phyloP scores from a whole-genome alignment of 2,797 vertebrate species.

The Iguana delicatissima region DNA sequence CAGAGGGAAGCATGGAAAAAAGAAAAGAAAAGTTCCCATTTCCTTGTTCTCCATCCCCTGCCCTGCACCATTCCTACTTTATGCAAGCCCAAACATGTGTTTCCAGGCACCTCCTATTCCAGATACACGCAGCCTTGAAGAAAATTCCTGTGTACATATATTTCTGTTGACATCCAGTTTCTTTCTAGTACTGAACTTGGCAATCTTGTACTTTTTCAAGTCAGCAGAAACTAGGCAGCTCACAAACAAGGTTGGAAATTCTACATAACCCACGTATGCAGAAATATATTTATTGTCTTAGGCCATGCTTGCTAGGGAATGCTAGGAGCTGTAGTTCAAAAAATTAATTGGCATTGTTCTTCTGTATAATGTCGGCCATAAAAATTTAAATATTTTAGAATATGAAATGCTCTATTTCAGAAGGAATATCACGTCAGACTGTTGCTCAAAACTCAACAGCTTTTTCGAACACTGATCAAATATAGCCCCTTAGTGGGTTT shows the following conservation, averaged over 20 bases:
- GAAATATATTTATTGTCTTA: no score
- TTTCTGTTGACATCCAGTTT: neutral
- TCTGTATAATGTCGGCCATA: neutral
- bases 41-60: neutral
- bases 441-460: neutral
- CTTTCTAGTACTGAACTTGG: neutral
- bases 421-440: neutral
- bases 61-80: neutral
- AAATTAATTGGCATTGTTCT: neutral
- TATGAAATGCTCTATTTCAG: neutral
- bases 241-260: neutral
- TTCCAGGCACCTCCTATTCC: neutral
- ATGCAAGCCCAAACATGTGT: neutral
- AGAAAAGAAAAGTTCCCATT: neutral
- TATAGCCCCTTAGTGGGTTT: neutral
- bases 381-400: neutral
- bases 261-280: neutral
- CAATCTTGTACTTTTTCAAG: neutral
- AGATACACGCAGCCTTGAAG: no score
- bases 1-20: neutral
- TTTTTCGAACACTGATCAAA: neutral
- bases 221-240: neutral
- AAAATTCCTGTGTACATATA: neutral
- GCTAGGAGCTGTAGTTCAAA: neutral
- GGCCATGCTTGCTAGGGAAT: no score